phyloP scores from a whole-genome alignment of 2,797 vertebrate genomes.

The Rhynchotus rufescens region DNA sequence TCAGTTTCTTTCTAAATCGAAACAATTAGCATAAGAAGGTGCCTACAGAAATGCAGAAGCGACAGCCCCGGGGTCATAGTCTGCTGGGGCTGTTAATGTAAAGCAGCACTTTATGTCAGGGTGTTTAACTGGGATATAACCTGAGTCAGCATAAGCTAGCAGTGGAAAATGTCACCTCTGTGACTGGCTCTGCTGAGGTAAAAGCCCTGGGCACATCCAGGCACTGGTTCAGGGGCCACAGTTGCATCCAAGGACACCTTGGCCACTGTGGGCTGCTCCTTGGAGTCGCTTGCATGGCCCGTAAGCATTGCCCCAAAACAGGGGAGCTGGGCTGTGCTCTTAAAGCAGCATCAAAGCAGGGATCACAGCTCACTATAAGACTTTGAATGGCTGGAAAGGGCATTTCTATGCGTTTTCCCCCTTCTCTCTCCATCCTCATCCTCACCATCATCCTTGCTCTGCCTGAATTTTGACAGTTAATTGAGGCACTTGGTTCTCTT shows the following conservation, averaged over 20 bases:
- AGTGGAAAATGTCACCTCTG: background rate
- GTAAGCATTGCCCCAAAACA: background rate
- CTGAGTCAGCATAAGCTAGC: background rate
- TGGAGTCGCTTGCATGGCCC: background rate
- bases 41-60: background rate
- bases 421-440: background rate
- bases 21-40: background rate
- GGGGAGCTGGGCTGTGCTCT: background rate
- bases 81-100: background rate
- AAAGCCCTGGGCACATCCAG: background rate
- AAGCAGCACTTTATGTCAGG: background rate
- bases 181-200: background rate
- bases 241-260: background rate
- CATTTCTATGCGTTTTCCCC: background rate
- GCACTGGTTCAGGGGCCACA: fast-evolving
- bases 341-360: background rate
- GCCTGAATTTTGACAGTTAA: background rate
- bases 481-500: background rate
- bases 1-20: background rate
- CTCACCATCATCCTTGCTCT: background rate
- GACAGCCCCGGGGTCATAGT: background rate
- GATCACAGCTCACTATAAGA: background rate
- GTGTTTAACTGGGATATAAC: background rate
- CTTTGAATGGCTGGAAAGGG: background rate
- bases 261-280: background rate